Conservation (phyloP, 1,140 invertebrate species). For the Chrysopa pallens region DNA sequence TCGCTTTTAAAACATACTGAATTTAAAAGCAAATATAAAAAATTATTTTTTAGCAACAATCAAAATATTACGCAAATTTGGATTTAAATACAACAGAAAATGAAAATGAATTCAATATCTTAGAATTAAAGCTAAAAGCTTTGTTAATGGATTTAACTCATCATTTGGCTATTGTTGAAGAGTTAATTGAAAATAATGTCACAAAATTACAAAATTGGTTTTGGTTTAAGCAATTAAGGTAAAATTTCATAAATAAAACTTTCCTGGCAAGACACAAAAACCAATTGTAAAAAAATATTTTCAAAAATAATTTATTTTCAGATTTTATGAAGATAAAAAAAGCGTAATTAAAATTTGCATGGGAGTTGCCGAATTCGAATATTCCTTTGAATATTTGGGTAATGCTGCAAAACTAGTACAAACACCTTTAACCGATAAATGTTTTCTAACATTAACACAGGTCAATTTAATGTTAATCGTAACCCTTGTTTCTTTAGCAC, state of each 20-base stretch:
- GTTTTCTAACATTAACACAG: conserved; percentile 89
- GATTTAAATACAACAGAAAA: conserved; percentile 20
- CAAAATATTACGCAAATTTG: conserved; percentile 42
- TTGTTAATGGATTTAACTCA: conserved; percentile 91
- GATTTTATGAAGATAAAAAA: conserved; percentile 34
- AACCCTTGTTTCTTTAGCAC: background rate
- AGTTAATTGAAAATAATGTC: conserved; percentile 49
- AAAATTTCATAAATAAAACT: conserved; percentile 1
- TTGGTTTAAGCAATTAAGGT: conserved; percentile 94
- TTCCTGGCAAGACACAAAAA: too few species aligned
- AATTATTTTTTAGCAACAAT: conserved; percentile 28
- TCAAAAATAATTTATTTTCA: too few species aligned
- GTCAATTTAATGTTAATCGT: conserved; percentile 19
- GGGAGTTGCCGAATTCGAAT: conserved; percentile 84
- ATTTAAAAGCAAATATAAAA: too few species aligned
- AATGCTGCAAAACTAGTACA: conserved; percentile 80
- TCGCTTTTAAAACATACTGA: too few species aligned
- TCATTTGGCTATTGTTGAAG: conserved; percentile 65
- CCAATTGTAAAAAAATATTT: background rate
- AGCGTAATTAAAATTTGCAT: conserved; percentile 43
- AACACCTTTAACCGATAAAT: conserved; percentile 86
- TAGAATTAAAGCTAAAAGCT: conserved; percentile 43
- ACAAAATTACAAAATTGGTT: conserved; percentile 58
- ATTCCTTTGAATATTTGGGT: conserved; percentile 96
- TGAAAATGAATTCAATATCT: conserved; percentile 21